Evolutionary conservation across 2,113 vertebrate genomes (phyloP).

Genomic region (Prunella himalayana): DNA sequence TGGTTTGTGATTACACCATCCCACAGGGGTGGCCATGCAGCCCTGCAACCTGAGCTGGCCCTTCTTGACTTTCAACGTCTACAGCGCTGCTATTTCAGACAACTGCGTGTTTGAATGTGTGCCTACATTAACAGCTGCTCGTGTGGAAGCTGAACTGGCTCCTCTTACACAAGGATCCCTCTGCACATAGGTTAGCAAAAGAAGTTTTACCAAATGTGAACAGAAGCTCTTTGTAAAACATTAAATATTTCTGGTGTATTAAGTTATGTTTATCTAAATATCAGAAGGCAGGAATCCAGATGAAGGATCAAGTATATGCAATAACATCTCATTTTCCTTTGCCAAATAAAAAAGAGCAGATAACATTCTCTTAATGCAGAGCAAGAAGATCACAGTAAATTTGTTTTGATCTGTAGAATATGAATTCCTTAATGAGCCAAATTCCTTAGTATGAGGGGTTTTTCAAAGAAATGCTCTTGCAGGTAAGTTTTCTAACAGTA

Average conservation of each 20-base stretch:
- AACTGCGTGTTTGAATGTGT: constrained; percentile 21
- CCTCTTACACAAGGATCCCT: not conserved
- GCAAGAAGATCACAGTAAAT: not conserved
- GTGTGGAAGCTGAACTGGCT: not conserved
- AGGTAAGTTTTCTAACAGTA: not conserved
- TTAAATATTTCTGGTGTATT: not conserved
- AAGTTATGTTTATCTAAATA: constrained; percentile 2
- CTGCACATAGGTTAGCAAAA: not conserved
- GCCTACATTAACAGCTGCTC: constrained; percentile 55
- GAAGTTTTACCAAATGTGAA: not conserved
- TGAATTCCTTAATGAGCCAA: not conserved
- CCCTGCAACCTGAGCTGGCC: constrained; percentile 43
- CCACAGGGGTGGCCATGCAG: not conserved
- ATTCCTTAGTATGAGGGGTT: not conserved
- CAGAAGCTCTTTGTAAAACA: not conserved
- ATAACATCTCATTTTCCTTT: not conserved
- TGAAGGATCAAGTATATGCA: not conserved
- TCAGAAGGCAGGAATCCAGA: not conserved
- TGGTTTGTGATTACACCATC: not conserved
- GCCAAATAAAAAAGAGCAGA: not conserved
- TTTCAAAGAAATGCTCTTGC: not conserved
- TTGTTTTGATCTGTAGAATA: not conserved
- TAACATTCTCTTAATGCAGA: not conserved
- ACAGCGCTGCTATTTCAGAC: constrained; percentile 36
- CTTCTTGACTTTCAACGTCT: constrained; percentile 22